Evolutionary conservation across 2,797 vertebrate genomes (phyloP).

Genomic region (Sparidentex hasta): DNA sequence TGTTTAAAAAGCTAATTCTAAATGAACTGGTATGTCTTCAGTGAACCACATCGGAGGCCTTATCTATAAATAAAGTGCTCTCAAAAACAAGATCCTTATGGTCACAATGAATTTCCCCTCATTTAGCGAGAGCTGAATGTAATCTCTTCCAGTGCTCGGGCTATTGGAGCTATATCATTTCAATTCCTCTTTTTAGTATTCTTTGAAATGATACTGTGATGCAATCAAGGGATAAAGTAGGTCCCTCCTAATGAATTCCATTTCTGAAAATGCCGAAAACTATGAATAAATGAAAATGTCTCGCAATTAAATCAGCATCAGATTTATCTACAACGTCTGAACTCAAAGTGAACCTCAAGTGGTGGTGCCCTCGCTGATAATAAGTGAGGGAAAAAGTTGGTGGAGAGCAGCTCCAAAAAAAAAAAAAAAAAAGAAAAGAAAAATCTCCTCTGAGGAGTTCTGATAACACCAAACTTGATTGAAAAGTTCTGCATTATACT

Average conservation of each 20-base stretch:
- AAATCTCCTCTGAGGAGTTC: constrained; percentile 1
- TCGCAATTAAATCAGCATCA: constrained; percentile 45
- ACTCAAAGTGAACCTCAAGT: constrained; percentile 44
- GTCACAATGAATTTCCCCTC: not conserved
- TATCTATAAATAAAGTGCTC: not conserved
- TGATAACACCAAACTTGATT: constrained; percentile 11
- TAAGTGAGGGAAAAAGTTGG: constrained; percentile 18
- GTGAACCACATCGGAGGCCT: not conserved
- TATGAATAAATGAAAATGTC: constrained; percentile 61
- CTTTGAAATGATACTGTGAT: constrained; percentile 45
- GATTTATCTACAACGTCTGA: constrained; percentile 27
- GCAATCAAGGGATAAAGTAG: constrained; percentile 51
- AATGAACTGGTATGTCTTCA: not conserved
- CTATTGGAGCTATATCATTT: constrained; percentile 8
- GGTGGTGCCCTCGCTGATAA: not conserved
- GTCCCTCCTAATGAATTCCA: constrained; percentile 44
- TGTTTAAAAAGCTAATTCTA: not conserved
- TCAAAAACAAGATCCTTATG: not conserved
- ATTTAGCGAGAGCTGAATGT: constrained; percentile 3
- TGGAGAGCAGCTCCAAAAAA: constrained; percentile 5
- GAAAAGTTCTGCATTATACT: not conserved
- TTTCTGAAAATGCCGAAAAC: constrained; percentile 50
- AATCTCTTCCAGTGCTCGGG: not conserved
- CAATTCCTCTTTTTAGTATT: constrained; percentile 7
- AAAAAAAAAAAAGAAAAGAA: not conserved